Percentiles rank a stretch among this genome's conserved stretches.
Conservation (phyloP, 2,888 invertebrate genomes). For the Polia nebulosa region DNA sequence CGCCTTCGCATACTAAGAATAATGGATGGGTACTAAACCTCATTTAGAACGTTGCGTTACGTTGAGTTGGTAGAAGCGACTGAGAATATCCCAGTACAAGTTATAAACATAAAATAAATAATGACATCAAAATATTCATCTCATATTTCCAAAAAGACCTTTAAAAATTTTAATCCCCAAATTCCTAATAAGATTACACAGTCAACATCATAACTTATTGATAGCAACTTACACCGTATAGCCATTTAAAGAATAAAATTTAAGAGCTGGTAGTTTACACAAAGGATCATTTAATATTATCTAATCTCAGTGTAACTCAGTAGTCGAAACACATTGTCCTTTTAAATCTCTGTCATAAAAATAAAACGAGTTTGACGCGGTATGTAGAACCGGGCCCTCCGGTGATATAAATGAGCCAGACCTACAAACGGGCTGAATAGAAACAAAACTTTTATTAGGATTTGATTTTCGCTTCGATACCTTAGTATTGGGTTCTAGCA, state of each 20-base stretch:
- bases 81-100: neutral
- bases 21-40: conserved; percentile 11
- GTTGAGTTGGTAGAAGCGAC: neutral
- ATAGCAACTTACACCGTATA: conserved; percentile 46
- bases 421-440: no score
- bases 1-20: conserved; percentile 6
- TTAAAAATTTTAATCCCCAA: neutral
- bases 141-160: conserved; percentile 5
- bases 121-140: conserved; percentile 4
- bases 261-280: conserved; percentile 69
- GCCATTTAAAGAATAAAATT: conserved; percentile 62
- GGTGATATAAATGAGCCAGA: conserved; percentile 42
- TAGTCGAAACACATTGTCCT: conserved; percentile 79
- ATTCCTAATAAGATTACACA: conserved; percentile 53
- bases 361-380: conserved; percentile 74
- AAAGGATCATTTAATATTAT: conserved; percentile 81
- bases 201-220: conserved; percentile 44
- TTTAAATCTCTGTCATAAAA: conserved; percentile 80
- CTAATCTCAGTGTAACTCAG: conserved; percentile 83
- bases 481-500: no score
- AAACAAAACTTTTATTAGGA: no score
- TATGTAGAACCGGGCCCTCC: conserved; percentile 33
- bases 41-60: neutral
- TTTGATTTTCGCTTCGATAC: no score
- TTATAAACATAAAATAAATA: conserved; percentile 1